phyloP scores from a whole-genome alignment of 2,113 vertebrate species.

The Oenanthe melanoleuca region DNA sequence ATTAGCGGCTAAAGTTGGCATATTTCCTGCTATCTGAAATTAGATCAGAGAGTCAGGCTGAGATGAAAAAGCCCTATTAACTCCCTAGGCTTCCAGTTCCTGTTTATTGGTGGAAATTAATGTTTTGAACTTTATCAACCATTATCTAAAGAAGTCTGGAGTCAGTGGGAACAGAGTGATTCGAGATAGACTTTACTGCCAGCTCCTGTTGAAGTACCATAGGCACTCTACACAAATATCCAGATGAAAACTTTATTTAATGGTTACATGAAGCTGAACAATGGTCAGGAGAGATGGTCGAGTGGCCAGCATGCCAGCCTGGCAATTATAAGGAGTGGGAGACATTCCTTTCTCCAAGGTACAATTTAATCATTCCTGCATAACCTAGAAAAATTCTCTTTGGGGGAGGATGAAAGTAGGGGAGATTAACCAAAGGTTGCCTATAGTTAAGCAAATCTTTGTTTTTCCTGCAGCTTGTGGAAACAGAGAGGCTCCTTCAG shows the following conservation, averaged over 20 bases:
- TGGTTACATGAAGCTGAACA: neutral
- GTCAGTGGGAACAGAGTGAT: constrained; percentile 55
- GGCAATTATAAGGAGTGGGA: neutral
- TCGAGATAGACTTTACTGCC: neutral
- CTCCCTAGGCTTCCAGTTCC: constrained; percentile 68
- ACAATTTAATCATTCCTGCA: neutral
- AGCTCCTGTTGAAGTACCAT: neutral
- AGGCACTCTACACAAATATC: constrained; percentile 2
- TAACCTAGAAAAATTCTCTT: neutral
- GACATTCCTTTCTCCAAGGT: neutral
- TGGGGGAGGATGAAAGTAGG: neutral
- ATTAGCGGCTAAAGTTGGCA: constrained; percentile 75
- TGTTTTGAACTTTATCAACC: constrained; percentile 75
- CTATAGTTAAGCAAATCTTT: neutral
- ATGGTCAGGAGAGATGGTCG: neutral
- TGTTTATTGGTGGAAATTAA: constrained; percentile 73
- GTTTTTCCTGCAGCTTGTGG: neutral
- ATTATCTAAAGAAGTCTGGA: constrained; percentile 69
- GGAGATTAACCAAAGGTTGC: neutral
- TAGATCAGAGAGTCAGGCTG: constrained; percentile 74
- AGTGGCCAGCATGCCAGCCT: neutral
- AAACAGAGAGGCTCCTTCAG: neutral
- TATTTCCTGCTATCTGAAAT: constrained; percentile 81
- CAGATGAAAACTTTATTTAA: neutral
- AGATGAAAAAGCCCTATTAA: constrained; percentile 77